Conservation (phyloP, 2,797 vertebrate species). For the Hipposideros larvatus region DNA sequence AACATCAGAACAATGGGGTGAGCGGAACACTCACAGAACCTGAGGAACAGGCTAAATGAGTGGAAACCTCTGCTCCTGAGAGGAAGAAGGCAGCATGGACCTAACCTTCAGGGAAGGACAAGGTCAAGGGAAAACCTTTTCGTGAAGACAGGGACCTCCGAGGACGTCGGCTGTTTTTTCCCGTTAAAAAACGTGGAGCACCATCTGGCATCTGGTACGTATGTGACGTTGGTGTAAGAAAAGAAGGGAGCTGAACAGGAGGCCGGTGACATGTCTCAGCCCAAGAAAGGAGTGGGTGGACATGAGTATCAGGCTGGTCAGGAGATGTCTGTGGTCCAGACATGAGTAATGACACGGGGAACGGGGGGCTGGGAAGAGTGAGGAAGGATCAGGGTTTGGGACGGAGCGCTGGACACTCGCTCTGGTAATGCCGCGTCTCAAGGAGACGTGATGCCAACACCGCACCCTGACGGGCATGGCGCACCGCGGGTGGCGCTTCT, state of each 20-base stretch:
- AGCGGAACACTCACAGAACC: fast-evolving
- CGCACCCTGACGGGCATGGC: fast-evolving
- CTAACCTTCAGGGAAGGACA: not conserved
- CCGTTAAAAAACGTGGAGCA: not conserved
- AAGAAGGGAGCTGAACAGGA: not conserved
- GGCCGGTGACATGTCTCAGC: not conserved
- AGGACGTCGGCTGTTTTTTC: not conserved
- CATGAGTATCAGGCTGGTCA: fast-evolving
- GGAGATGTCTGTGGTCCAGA: not conserved
- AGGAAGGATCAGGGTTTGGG: fast-evolving
- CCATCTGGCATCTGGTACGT: not conserved
- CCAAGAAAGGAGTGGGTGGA: not conserved
- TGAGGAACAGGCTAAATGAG: fast-evolving
- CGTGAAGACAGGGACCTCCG: not conserved
- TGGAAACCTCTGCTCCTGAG: fast-evolving
- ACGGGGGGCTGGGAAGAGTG: not conserved
- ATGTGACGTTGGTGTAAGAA: fast-evolving
- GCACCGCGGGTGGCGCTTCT: fast-evolving
- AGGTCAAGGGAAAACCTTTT: not conserved
- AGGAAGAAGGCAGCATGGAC: not conserved
- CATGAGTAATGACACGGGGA: fast-evolving
- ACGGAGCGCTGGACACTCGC: too few species aligned
- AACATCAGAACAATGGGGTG: fast-evolving
- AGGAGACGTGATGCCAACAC: fast-evolving
- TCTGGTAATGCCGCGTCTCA: fast-evolving